phyloP scores from a whole-genome alignment of 1,140 invertebrate genomes.

The Eupristina koningsbergeri region DNA sequence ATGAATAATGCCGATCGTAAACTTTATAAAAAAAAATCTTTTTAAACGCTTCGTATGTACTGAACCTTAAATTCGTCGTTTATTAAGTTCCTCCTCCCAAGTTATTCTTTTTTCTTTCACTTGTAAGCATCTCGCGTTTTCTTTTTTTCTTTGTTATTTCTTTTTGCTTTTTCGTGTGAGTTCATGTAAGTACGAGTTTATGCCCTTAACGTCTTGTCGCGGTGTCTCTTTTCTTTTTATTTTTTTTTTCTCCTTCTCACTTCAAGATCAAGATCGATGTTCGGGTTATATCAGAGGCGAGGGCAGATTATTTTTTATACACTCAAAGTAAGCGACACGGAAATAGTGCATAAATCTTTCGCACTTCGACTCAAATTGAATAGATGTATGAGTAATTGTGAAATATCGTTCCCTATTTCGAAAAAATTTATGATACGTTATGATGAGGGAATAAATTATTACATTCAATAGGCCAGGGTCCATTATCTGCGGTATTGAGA shows the following conservation, averaged over 20 bases:
- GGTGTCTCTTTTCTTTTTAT: not conserved
- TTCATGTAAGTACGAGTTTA: slow-evolving; percentile 10
- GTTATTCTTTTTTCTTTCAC: not conserved
- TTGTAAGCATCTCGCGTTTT: not conserved
- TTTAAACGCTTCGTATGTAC: not conserved
- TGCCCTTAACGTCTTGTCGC: not conserved
- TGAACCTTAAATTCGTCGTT: slow-evolving; percentile 24
- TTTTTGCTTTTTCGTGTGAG: not conserved
- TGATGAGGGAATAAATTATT: not conserved
- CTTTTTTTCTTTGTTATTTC: not conserved
- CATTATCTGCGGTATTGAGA: not conserved
- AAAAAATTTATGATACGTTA: not conserved
- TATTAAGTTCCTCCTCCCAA: not conserved
- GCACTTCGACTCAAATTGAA: slow-evolving; percentile 21
- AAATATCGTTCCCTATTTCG: not conserved
- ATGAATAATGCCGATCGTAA: not conserved
- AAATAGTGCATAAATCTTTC: slow-evolving; percentile 38
- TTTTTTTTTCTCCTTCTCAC: not conserved
- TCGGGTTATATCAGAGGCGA: not conserved
- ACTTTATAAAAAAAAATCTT: not conserved
- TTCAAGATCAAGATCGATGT: slow-evolving; percentile 10
- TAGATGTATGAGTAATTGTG: not conserved
- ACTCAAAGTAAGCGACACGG: not conserved
- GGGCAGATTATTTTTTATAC: slow-evolving; percentile 6
- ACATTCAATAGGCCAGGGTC: not conserved